Evolutionary conservation across 2,888 invertebrate genomes (phyloP).

Genomic region (Drosophila limbata): DNA sequence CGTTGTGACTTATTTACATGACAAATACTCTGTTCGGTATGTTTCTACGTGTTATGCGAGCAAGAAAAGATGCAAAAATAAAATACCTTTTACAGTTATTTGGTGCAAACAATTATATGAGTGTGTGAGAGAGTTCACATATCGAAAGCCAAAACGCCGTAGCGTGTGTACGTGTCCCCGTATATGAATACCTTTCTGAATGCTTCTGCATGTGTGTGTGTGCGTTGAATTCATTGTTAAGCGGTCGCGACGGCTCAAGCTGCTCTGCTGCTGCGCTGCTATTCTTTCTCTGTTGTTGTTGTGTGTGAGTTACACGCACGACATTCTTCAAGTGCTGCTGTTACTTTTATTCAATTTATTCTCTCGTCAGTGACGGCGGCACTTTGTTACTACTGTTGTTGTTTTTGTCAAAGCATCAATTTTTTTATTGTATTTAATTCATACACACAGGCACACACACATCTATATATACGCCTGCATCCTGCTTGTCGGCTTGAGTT

Average conservation of each 20-base stretch:
- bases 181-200: constrained; percentile 29
- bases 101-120: constrained; percentile 68
- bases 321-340: constrained; percentile 55
- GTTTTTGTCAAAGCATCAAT: constrained; percentile 40
- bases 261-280: constrained; percentile 32
- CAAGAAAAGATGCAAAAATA: constrained; percentile 19
- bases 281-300: constrained; percentile 28
- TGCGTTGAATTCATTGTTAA: constrained; percentile 64
- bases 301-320: constrained; percentile 52
- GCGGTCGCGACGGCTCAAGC: constrained; percentile 44
- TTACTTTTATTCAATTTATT: constrained; percentile 41
- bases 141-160: constrained; percentile 35
- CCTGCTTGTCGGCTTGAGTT: constrained; percentile 34
- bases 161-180: constrained; percentile 60
- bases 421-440: constrained; percentile 16
- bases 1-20: constrained; percentile 28
- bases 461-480: constrained; percentile 29
- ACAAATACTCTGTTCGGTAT: constrained; percentile 37
- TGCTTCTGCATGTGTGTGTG: constrained; percentile 19
- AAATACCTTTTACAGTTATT: constrained; percentile 67
- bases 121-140: constrained; percentile 20
- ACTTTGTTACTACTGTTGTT: constrained; percentile 7
- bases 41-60: constrained; percentile 24
- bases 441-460: constrained; percentile 9
- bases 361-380: constrained; percentile 14